Evolutionary conservation across 2,113 vertebrate species (phyloP).

Genomic region (Excalfactoria chinensis): DNA sequence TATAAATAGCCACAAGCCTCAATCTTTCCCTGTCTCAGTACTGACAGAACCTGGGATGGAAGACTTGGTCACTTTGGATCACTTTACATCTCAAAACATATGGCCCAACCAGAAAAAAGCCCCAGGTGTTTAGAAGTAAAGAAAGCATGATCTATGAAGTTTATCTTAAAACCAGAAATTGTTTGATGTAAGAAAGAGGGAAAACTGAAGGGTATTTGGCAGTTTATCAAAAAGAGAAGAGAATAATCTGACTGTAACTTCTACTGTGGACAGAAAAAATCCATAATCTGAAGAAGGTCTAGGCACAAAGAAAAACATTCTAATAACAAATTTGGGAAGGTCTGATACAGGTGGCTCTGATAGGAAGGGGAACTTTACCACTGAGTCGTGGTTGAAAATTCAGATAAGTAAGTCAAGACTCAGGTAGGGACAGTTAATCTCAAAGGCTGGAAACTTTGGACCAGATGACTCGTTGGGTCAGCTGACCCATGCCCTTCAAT

Average conservation of each 20-base stretch:
- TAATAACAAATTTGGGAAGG: not conserved
- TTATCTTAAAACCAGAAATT: not conserved
- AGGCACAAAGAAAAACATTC: not conserved
- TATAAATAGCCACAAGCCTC: not conserved
- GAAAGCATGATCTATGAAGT: not conserved
- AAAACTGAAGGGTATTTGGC: not conserved
- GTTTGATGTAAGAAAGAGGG: not conserved
- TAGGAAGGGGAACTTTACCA: not conserved
- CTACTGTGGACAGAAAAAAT: not conserved
- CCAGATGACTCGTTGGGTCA: not conserved
- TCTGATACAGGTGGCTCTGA: not conserved
- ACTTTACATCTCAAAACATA: not conserved
- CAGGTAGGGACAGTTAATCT: not conserved
- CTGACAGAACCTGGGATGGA: rapidly evolving
- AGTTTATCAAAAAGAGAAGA: not conserved
- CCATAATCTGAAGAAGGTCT: not conserved
- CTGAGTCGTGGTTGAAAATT: not conserved
- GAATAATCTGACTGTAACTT: not conserved
- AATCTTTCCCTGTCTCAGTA: not conserved
- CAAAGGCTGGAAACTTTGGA: not conserved
- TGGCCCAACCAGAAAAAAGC: not conserved
- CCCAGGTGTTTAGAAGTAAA: not conserved
- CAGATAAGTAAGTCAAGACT: not conserved
- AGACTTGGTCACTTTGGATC: not conserved
- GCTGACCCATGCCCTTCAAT: not conserved